Evolutionary conservation across 1,140 invertebrate species (phyloP).

Genomic region (Gonioctena quinquepunctata): DNA sequence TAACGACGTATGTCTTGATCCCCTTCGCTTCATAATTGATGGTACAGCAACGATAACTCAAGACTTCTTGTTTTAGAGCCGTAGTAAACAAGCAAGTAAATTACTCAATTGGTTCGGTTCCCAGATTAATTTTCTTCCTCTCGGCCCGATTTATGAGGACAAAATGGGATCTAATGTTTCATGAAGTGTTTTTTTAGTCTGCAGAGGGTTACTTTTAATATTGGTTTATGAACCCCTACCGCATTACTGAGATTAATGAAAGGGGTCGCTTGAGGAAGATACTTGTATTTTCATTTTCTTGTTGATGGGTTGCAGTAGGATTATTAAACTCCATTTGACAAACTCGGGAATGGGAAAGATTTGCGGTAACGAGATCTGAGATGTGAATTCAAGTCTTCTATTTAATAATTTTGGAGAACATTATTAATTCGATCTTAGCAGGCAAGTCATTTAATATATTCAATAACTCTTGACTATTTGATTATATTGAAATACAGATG

Average conservation of each 20-base stretch:
- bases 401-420: too few relatives aligned
- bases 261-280: neutral
- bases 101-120: neutral
- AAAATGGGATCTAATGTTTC: slow-evolving; percentile 6
- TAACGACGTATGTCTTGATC: neutral
- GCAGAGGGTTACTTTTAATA: neutral
- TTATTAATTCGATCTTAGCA: too few relatives aligned
- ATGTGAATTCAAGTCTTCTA: too few relatives aligned
- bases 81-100: slow-evolving; percentile 6
- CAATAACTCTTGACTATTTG: too few relatives aligned
- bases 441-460: too few relatives aligned
- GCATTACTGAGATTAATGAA: neutral
- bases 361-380: neutral
- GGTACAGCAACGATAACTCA: neutral
- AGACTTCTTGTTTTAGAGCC: neutral
- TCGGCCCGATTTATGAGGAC: slow-evolving; percentile 2
- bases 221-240: neutral
- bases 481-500: too few relatives aligned
- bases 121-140: slow-evolving; percentile 11
- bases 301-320: neutral
- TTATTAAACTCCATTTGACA: neutral
- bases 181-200: slow-evolving; percentile 1
- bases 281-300: neutral
- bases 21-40: neutral
- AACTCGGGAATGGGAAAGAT: neutral